Base-by-base conservation (phyloP, 2,113 vertebrate genomes). In the Cairina moschata region DNA sequence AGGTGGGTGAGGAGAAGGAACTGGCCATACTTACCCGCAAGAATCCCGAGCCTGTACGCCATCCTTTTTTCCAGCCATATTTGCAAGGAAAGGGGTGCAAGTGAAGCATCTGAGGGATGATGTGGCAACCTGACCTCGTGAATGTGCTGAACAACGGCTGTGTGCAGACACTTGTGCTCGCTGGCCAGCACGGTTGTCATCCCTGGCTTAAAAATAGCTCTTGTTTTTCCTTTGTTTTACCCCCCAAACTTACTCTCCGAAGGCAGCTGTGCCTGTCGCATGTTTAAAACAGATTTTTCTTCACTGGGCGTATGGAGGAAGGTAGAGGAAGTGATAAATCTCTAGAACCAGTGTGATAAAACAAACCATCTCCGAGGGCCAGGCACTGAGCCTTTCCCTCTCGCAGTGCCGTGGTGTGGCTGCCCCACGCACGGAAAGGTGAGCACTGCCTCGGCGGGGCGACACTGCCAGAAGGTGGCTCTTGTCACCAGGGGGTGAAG, bases 261-360 rank as follows among this genome's bases (percentile, higher is more conserved):
- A 68, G 74, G 54, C 92, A 92, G 29, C 71, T 2, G 3, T 95
- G 93, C 54, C 54, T 85, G 31, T 87, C 67, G 79, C 96, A 90
- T 58, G 84, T 94, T 96, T 95, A 69, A 91, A 97, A 79, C 94
- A 96, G 93, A 96, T 96, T 96, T 96, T 89, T 77, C 82, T 90
- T 91, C 59, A 11, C 71, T 83, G 14, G 56, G 48, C 1, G 0
- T 80, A 46, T 83, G 71, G 71, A 94, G 20, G 69, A 92, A 93
- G 38, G 84, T 95, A 87, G 87, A 95, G 96, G 95, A 96, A 96
- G 96, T 94, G 94, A 96, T 97, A 97, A 94, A 96, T 96, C 94
- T 95, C 78, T 74, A 60, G 87, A 87, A 91, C 10, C 31, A 76
- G 17, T 85, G 54, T 85, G 71, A 79, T 94, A 91, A 79, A 92